These are phyloP conservation scores for Aspidapion aeneum DNA, from an alignment of 2,888 invertebrate genomes.

Conservation along the genomic window DNA sequence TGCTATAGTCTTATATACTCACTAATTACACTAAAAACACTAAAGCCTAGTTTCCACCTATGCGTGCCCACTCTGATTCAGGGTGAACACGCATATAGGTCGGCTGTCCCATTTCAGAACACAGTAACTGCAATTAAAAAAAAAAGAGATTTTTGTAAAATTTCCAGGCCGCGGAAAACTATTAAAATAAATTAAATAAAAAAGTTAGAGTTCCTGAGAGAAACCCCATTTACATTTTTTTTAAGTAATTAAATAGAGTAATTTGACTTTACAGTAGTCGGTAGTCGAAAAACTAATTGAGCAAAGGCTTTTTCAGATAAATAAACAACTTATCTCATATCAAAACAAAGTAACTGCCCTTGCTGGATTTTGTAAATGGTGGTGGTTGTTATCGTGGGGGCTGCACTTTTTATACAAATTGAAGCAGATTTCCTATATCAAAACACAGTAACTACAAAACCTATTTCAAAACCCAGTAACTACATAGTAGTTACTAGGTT, in stretches of 20 bases:
- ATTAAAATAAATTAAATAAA: neutral
- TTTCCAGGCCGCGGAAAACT: neutral
- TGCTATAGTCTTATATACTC: too few species aligned
- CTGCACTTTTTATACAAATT: too few species aligned
- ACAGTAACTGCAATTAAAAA: neutral
- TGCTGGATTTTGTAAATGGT: too few species aligned
- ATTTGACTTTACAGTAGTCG: neutral
- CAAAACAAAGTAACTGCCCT: neutral
- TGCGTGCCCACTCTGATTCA: too few species aligned
- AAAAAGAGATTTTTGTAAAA: neutral
- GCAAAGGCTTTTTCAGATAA: neutral
- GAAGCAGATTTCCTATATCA: too few species aligned
- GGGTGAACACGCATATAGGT: too few species aligned
- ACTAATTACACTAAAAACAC: too few species aligned
- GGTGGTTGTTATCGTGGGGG: too few species aligned
- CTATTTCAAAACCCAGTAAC: too few species aligned
- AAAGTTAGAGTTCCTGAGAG: neutral
- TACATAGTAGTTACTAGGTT: too few species aligned
- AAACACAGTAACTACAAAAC: too few species aligned
- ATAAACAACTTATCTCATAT: neutral
- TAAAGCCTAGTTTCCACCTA: too few species aligned
- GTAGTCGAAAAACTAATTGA: neutral
- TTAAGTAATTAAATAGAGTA: neutral
- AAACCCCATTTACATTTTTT: neutral
- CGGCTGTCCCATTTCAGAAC: neutral